Percentiles rank a stretch among this genome's conserved stretches.
Conservation (phyloP, 23 tunicate species). For the Ciona savignyi region DNA sequence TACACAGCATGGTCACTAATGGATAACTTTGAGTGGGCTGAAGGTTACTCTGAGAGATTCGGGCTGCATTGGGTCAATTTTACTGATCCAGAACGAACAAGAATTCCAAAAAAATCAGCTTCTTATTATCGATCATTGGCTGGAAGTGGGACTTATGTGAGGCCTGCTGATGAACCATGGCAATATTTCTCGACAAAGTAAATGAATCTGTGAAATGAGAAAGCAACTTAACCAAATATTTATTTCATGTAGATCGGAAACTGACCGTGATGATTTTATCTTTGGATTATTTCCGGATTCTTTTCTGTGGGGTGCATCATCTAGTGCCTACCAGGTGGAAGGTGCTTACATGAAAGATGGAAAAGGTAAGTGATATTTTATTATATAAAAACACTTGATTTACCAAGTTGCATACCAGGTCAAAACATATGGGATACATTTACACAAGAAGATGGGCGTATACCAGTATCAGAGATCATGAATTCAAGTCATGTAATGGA, state of each 20-base stretch:
- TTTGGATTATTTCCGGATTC: slow-evolving; percentile 35
- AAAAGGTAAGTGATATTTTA: too few species aligned
- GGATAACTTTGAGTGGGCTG: slow-evolving; percentile 98
- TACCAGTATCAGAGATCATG: slow-evolving; percentile 37
- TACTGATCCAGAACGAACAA: slow-evolving; percentile 61
- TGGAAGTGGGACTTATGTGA: slow-evolving; percentile 27
- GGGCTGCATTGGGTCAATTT: slow-evolving; percentile 97
- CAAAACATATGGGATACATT: slow-evolving; percentile 80
- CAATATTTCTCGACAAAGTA: slow-evolving; percentile 46
- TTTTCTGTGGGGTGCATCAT: slow-evolving; percentile 57
- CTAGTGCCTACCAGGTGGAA: slow-evolving; percentile 64
- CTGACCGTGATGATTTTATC: slow-evolving; percentile 19
- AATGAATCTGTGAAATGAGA: too few species aligned
- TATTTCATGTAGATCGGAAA: slow-evolving; percentile 18
- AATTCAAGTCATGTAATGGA: slow-evolving; percentile 31
- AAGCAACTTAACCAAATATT: too few species aligned
- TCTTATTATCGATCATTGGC: slow-evolving; percentile 42
- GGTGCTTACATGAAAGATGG: slow-evolving; percentile 75
- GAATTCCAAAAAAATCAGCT: slow-evolving; percentile 71
- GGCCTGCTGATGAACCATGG: slow-evolving; percentile 70
- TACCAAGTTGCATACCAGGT: slow-evolving; percentile 17
- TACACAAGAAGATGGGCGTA: slow-evolving; percentile 30
- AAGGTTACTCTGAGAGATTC: slow-evolving; percentile 85
- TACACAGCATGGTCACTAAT: slow-evolving; percentile 99
- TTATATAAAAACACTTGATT: too few species aligned